phyloP scores from a whole-genome alignment of 2,113 vertebrate genomes.

The Triplophysa rosa region DNA sequence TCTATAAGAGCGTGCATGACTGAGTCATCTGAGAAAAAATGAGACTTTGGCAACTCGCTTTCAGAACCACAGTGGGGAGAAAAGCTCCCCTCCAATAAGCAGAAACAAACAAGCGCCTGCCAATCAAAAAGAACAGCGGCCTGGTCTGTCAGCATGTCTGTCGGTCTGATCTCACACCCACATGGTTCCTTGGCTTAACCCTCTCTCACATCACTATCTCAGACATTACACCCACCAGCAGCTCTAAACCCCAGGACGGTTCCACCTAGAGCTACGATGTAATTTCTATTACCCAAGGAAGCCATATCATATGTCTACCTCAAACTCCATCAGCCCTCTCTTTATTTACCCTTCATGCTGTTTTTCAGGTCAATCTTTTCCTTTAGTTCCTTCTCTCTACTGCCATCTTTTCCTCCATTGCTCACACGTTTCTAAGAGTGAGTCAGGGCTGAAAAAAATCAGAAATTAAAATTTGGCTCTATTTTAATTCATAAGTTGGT shows the following conservation, averaged over 20 bases:
- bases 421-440: background rate
- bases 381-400: background rate
- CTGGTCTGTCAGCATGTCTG: constrained; percentile 19
- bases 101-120: constrained; percentile 30
- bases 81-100: constrained; percentile 1
- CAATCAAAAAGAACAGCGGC: constrained; percentile 23
- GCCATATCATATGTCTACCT: background rate
- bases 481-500: background rate
- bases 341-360: background rate
- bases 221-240: constrained; percentile 16
- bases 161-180: constrained; percentile 29
- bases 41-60: constrained; percentile 1
- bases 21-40: constrained; percentile 42
- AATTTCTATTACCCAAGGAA: constrained; percentile 27
- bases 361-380: background rate
- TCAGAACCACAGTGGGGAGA: constrained; percentile 4
- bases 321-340: background rate
- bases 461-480: background rate
- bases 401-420: background rate
- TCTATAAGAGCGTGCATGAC: constrained; percentile 31
- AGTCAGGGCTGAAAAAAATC: background rate
- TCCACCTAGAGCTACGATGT: constrained; percentile 24
- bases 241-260: background rate
- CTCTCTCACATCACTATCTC: background rate
- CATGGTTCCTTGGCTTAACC: background rate